Evolutionary conservation across 2,888 invertebrate species (phyloP).

Genomic region (Ormyrus thymus): DNA sequence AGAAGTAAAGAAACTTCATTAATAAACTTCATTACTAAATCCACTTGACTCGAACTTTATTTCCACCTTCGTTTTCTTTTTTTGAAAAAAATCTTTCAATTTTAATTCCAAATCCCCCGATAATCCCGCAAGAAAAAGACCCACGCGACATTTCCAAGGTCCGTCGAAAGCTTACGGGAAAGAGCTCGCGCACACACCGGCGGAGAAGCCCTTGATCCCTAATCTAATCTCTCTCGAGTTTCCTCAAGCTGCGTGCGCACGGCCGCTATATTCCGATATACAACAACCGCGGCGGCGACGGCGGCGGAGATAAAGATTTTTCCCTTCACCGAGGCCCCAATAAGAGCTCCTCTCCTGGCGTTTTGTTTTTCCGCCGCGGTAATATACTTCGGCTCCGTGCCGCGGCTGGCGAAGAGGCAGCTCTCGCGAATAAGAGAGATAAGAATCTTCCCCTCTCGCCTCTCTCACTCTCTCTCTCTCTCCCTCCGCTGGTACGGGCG

Average conservation of each 20-base stretch:
- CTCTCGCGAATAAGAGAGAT: neutral
- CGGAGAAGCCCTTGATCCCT: slow-evolving; percentile 11
- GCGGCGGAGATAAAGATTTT: slow-evolving; percentile 41
- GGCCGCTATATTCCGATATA: too few relatives aligned
- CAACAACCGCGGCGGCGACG: neutral
- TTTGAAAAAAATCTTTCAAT: slow-evolving; percentile 5
- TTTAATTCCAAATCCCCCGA: neutral
- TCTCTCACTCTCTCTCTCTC: neutral
- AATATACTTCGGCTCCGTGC: slow-evolving; percentile 2
- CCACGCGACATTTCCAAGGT: too few relatives aligned
- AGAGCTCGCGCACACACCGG: neutral
- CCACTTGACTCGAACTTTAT: neutral
- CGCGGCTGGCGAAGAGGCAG: neutral
- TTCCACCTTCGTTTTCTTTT: neutral
- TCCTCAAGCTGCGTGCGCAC: slow-evolving; percentile 7
- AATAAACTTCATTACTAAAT: too few relatives aligned
- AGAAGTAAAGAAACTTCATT: too few relatives aligned
- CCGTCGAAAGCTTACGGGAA: too few relatives aligned
- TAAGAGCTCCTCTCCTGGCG: slow-evolving; percentile 12
- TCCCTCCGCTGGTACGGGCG: neutral
- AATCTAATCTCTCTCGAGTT: slow-evolving; percentile 37
- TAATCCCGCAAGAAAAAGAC: too few relatives aligned
- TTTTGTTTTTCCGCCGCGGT: slow-evolving; percentile 32
- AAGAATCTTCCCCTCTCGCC: neutral
- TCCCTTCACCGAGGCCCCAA: neutral